Conservation (phyloP, 2,888 invertebrate genomes). For the Portevinia maculata region DNA sequence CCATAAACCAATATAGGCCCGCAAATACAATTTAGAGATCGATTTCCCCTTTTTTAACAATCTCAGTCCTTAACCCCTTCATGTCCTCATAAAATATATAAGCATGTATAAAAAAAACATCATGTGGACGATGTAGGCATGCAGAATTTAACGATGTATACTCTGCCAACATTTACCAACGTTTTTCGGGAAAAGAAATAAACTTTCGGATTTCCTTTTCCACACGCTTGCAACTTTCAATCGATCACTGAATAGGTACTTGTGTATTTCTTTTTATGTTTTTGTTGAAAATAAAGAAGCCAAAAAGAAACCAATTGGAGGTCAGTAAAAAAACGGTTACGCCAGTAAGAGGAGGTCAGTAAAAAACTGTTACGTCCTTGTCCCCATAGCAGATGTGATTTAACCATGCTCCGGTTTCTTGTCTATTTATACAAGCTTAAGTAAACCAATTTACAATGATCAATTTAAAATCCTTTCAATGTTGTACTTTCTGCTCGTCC, state of each 20-base stretch:
- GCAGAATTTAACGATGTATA: background rate
- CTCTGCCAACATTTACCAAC: background rate
- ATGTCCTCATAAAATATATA: slow-evolving; percentile 23
- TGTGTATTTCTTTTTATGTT: slow-evolving; percentile 22
- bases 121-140: slow-evolving; percentile 41
- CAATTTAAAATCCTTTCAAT: slow-evolving; percentile 57
- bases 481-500: slow-evolving; percentile 15
- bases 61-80: slow-evolving; percentile 48
- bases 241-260: slow-evolving; percentile 49
- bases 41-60: slow-evolving; percentile 37
- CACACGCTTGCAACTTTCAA: slow-evolving; percentile 31
- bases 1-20: slow-evolving; percentile 47
- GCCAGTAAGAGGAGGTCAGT: slow-evolving; percentile 45
- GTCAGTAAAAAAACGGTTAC: slow-evolving; percentile 33
- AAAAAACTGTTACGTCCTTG: slow-evolving; percentile 22
- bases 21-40: slow-evolving; percentile 52
- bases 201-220: slow-evolving; percentile 29
- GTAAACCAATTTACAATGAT: slow-evolving; percentile 46
- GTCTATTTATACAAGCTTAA: slow-evolving; percentile 19
- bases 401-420: slow-evolving; percentile 38
- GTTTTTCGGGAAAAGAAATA: slow-evolving; percentile 21
- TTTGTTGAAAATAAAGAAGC: background rate
- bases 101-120: slow-evolving; percentile 22
- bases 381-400: slow-evolving; percentile 40
- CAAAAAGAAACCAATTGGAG: slow-evolving; percentile 7